These are phyloP conservation scores for Carassius carassius DNA, from an alignment of 2,113 vertebrate genomes.

Conservation along the genomic window DNA sequence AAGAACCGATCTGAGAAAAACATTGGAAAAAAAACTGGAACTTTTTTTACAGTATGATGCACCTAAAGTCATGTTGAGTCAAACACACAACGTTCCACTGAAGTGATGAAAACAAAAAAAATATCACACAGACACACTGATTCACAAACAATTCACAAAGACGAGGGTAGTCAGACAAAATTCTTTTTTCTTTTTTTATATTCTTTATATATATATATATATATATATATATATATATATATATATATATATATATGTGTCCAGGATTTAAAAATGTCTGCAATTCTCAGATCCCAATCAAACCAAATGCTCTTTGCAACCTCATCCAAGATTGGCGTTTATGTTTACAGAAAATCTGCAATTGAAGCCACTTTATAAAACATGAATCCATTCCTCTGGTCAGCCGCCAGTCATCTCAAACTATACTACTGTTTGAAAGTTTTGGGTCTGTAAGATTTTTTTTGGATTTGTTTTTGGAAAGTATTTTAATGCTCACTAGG, in stretches of 20 bases:
- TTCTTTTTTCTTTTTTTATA: neutral
- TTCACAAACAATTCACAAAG: neutral
- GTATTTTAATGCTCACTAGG: neutral
- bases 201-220: neutral
- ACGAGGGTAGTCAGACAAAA: neutral
- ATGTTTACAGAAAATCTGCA: neutral
- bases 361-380: neutral
- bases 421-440: neutral
- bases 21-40: neutral
- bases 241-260: no score
- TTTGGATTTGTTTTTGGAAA: neutral
- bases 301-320: neutral
- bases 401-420: neutral
- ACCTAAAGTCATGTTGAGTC: neutral
- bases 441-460: neutral
- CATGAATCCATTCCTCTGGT: neutral
- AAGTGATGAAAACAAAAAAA: neutral
- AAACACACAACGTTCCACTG: conserved; percentile 20
- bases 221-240: neutral
- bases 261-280: neutral
- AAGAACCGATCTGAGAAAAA: neutral
- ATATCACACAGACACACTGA: neutral
- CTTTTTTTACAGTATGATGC: conserved; percentile 24
- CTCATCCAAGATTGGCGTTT: neutral
- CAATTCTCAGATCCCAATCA: neutral